Base-by-base conservation (phyloP, 2,888 invertebrate species). In the Pyrrhosoma nymphula region DNA sequence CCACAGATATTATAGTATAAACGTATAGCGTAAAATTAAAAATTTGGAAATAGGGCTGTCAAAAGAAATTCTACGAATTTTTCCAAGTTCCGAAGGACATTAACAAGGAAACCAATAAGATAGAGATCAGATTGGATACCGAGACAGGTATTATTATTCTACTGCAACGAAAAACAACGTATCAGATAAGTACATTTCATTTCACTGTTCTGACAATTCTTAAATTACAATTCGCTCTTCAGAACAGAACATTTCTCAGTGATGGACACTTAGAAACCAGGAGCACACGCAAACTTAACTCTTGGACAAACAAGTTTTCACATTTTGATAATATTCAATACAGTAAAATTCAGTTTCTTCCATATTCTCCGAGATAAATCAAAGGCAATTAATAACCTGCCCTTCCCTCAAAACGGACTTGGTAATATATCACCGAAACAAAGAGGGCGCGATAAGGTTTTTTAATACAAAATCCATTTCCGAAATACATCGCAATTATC, bases 381-480 rank as follows among this genome's bases (percentile, higher is more conserved):
- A 82, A 82, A 82, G 35, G 82, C 26, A 82, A 82, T 82, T 82
- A 82, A 82, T 82, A 82, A 82, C 14, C 0, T 18, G 0, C 35
- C 82, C 82, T 30, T 82, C 30, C 14, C 16, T 35, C 30, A 0
- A 6, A 14, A 18, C 18, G 12, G 35, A 82, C 82, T 18, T 30
- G 69, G 10, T 82, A 35, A 82, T 82, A 82, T 18, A 18, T 35
- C 30, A 35, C 82, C 14, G 14, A 82, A 82, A 12, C 69, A 35
- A 82, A 82, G 26, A 35, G 82, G 8, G 82, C 23, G 16, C 1
- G 82, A 82, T 82, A 82, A 82, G 82, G n/a, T 82, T 82, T 82
- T 82, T 82, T 82, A 82, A 82, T 35, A 82, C 35, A 82, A 82
- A 82, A 82, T 82, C 82, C 82, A 82, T 82, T 82, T 82, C 82